Evolutionary conservation across 53 echinoderm and acorn worm genomes (phyloP).

Genomic region (Mesocentrotus franciscanus): DNA sequence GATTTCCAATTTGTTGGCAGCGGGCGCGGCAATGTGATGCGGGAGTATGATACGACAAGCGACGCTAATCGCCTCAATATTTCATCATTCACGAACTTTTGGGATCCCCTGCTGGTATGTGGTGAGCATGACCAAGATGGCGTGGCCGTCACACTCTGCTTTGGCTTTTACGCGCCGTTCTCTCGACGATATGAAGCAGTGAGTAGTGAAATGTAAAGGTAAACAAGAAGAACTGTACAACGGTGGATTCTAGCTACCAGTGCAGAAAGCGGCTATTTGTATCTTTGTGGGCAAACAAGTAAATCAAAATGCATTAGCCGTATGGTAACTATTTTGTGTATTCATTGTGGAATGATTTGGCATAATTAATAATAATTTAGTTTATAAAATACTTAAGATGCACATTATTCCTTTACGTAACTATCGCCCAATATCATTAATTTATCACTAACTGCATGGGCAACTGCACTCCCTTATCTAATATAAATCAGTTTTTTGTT

Average conservation of each 20-base stretch:
- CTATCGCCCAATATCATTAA: not conserved
- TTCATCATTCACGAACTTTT: constrained; percentile 56
- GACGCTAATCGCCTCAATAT: constrained; percentile 64
- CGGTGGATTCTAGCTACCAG: not conserved
- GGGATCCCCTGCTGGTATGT: constrained; percentile 45
- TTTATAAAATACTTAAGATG: not conserved
- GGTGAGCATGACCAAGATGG: constrained; percentile 50
- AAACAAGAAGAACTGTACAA: not conserved
- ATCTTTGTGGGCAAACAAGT: too few relatives aligned
- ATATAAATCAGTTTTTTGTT: not conserved
- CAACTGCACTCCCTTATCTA: not conserved
- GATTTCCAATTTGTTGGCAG: constrained; percentile 51
- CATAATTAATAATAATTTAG: too few relatives aligned
- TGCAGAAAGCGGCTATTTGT: not conserved
- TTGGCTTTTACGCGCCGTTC: not conserved
- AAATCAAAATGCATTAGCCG: too few relatives aligned
- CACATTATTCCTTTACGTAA: not conserved
- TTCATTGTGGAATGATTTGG: too few relatives aligned
- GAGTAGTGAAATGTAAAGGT: not conserved
- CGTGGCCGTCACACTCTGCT: constrained; percentile 17
- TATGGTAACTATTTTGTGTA: not conserved
- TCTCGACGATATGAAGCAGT: not conserved
- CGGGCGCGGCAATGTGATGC: constrained; percentile 29
- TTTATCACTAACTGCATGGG: not conserved
- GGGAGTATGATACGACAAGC: constrained; percentile 18